Base-by-base conservation (phyloP, 2,888 invertebrate species). In the Carabus problematicus region DNA sequence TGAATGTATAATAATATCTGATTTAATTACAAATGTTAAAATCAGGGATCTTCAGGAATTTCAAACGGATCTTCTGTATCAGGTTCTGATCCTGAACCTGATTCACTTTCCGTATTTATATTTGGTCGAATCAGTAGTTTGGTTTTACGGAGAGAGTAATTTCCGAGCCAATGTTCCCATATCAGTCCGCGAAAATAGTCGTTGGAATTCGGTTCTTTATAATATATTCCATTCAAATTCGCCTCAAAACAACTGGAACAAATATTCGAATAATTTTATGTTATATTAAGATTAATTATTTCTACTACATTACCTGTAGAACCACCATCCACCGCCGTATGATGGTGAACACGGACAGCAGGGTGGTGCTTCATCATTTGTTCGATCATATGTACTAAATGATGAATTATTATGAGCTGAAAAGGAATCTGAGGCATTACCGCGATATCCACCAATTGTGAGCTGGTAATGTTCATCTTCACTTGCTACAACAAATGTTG, bases 271-370 rank as follows among this genome's bases (percentile, higher is more conserved):
- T 18, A 42, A n/a, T 41, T 16, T 43, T 64, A 29, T 55, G 11
- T 45, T n/a, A 1, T 54, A 18, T 18, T 11, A 39, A 58, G 29
- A 7, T 3, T 60, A 43, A 11, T 54, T 42, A 11, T 59, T 59
- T 40, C 4, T 14, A 60, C 60, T 16, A 60, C 40, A 11, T 73
- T 75, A 86, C 84, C 83, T 84, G 75, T 85, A 83, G 74, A 85
- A 86, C 88, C 88, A 88, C 87, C 88, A 88, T 8, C 87, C 87
- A 16, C 85, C 85, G 0, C 84, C 85, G 77, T 84, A 86, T 1
- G 84, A 82, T 16, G 82, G 77, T 0, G 85, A 84, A 75, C 87
- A 87, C 14, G 85, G 83, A 74, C 85, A 85, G 73, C 86, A 85
- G 12, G 80, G 78, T 0, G 84, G 83, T 9, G 83, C 83, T 18